A percentile compares a stretch with the other conserved stretches of the same genome.
phyloP scores from a whole-genome alignment of 2,888 invertebrate genomes.

The Andricus quercusramuli region DNA sequence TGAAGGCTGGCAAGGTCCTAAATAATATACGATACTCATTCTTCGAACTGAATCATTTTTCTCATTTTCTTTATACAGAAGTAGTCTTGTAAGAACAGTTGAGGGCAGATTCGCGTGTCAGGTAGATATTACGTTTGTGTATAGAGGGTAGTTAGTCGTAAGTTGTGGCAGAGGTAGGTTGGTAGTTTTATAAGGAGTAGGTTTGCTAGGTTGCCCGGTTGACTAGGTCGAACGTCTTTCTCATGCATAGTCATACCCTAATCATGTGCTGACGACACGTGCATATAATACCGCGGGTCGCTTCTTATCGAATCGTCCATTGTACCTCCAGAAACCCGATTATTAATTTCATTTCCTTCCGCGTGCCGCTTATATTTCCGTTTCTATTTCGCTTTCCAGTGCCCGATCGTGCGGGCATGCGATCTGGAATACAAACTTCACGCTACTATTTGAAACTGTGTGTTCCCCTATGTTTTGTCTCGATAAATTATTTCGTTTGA shows the following conservation, averaged over 20 bases:
- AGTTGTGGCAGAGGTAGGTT: slow-evolving; percentile 45
- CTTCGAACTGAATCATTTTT: slow-evolving; percentile 18
- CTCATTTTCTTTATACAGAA: slow-evolving; percentile 21
- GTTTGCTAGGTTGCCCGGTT: slow-evolving; percentile 39
- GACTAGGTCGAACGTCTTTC: slow-evolving; percentile 64
- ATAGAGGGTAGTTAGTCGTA: slow-evolving; percentile 53
- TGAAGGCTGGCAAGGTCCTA: slow-evolving; percentile 19
- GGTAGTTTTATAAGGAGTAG: slow-evolving; percentile 37
- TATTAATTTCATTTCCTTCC: slow-evolving; percentile 54
- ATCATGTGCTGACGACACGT: slow-evolving; percentile 56
- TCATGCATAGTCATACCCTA: slow-evolving; percentile 62
- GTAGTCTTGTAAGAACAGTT: slow-evolving; percentile 40
- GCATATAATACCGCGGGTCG: slow-evolving; percentile 51
- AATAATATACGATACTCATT: slow-evolving; percentile 18
- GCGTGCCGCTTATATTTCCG: slow-evolving; percentile 43
- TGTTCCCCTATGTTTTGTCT: neutral
- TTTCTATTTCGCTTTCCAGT: slow-evolving; percentile 51
- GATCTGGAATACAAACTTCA: neutral
- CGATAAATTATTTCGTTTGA: neutral
- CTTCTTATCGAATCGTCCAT: slow-evolving; percentile 44
- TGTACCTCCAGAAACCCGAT: slow-evolving; percentile 41
- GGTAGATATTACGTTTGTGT: slow-evolving; percentile 51
- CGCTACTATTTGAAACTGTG: neutral
- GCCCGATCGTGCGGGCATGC: slow-evolving; percentile 45
- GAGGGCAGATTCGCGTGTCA: slow-evolving; percentile 50